A percentile compares a stretch with the other conserved stretches of the same genome.
These are phyloP conservation scores for Nylanderia fulva DNA, from an alignment of 1,140 invertebrate genomes.

Conservation along the genomic window DNA sequence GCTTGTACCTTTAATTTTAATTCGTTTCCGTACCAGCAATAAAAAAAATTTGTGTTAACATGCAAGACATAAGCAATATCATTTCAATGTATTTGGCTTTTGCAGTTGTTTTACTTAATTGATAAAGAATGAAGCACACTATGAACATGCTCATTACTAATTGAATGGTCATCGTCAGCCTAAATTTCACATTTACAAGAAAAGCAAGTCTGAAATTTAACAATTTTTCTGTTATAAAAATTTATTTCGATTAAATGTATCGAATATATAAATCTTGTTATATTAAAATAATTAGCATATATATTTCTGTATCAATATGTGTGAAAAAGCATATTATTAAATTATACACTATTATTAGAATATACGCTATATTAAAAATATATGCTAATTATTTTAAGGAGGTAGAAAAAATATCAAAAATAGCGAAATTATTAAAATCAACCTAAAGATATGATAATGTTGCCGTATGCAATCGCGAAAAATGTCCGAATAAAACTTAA, in stretches of 20 bases:
- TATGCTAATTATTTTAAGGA: too few species aligned
- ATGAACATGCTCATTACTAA: slow-evolving; percentile 45
- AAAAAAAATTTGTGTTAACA: slow-evolving; percentile 82
- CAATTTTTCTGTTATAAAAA: background rate
- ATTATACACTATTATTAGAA: too few species aligned
- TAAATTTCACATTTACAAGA: slow-evolving; percentile 52
- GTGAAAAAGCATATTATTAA: too few species aligned
- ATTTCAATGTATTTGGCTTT: slow-evolving; percentile 76
- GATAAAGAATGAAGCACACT: slow-evolving; percentile 57
- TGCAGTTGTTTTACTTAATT: slow-evolving; percentile 73
- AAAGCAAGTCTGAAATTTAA: slow-evolving; percentile 43
- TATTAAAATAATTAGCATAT: background rate
- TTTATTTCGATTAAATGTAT: background rate
- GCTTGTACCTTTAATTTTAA: slow-evolving; percentile 74
- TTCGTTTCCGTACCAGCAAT: slow-evolving; percentile 87
- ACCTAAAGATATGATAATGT: slow-evolving; percentile 44
- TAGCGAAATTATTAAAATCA: background rate
- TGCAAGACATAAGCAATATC: slow-evolving; percentile 47
- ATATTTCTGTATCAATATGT: slow-evolving; percentile 9
- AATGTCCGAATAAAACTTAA: background rate
- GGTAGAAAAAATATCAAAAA: too few species aligned
- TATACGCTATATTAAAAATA: too few species aligned
- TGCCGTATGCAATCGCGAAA: background rate
- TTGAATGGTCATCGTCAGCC: slow-evolving; percentile 52
- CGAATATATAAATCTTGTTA: background rate